phyloP scores from a whole-genome alignment of 2,888 invertebrate genomes.

The Amblyjoppa fuscipennis region DNA sequence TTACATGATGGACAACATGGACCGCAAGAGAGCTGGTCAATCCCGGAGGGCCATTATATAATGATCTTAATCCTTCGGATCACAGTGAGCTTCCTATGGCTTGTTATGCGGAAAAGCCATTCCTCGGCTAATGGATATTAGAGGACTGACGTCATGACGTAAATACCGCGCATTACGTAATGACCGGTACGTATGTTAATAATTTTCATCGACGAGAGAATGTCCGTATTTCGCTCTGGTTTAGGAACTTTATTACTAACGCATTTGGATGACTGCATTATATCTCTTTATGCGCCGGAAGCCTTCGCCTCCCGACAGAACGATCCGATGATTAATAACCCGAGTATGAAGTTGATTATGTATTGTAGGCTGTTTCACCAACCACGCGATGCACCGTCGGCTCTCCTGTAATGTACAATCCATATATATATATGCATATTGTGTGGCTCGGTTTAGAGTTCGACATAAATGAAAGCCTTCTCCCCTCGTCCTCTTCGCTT shows the following conservation, averaged over 20 bases:
- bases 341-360: conserved; percentile 43
- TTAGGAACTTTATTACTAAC: conserved; percentile 1
- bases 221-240: neutral
- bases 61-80: conserved; percentile 32
- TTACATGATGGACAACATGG: conserved; percentile 8
- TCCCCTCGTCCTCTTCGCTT: neutral
- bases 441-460: neutral
- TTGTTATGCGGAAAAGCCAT: conserved; percentile 23
- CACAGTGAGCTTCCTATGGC: conserved; percentile 25
- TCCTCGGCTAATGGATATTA: conserved; percentile 1
- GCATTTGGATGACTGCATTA: neutral
- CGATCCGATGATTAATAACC: conserved; percentile 55
- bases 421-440: neutral
- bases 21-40: conserved; percentile 14
- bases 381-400: conserved; percentile 3
- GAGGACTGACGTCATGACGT: neutral
- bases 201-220: neutral
- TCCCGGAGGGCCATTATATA: conserved; percentile 29
- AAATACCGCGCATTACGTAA: conserved; percentile 12
- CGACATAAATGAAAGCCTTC: neutral
- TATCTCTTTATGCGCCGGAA: neutral
- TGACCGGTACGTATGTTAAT: conserved; percentile 3
- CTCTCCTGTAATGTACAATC: conserved; percentile 47
- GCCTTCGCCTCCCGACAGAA: neutral
- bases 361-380: conserved; percentile 35